Conservation (phyloP, 2,797 vertebrate genomes). For the Calcarius lapponicus region DNA sequence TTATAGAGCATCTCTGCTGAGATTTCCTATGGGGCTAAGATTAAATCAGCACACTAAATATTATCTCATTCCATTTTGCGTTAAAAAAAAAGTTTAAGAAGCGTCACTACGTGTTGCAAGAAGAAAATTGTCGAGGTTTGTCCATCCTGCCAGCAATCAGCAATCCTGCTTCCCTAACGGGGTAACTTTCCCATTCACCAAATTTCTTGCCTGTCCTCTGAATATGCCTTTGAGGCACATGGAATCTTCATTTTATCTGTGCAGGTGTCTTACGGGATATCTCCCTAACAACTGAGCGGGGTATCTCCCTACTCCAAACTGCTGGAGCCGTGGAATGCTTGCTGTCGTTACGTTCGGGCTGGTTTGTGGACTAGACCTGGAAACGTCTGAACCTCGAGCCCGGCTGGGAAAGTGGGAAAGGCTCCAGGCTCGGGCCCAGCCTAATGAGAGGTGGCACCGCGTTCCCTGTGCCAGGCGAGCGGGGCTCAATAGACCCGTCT, state of each 20-base stretch:
- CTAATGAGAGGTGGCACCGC: not conserved
- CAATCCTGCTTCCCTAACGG: not conserved
- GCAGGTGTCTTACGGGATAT: not conserved
- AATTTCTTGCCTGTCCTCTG: not conserved
- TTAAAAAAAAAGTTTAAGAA: not conserved
- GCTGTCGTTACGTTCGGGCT: not conserved
- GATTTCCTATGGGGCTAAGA: slow-evolving; percentile 10
- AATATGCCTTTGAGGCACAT: not conserved
- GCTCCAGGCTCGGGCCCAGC: not conserved
- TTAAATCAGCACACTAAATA: not conserved
- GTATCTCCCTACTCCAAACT: not conserved
- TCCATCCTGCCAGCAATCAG: not conserved
- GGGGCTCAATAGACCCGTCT: not conserved
- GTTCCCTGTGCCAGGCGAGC: not conserved
- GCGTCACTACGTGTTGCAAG: not conserved
- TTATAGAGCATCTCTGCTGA: slow-evolving; percentile 45
- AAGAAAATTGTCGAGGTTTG: not conserved
- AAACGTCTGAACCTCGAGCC: not conserved
- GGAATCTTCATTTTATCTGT: not conserved
- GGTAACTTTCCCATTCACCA: not conserved
- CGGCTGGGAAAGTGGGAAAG: not conserved
- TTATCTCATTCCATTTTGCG: not conserved
- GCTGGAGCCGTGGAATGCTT: not conserved
- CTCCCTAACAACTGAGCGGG: not conserved
- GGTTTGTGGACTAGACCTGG: not conserved